A percentile compares a stretch with the other conserved stretches of the same genome.
phyloP scores from a whole-genome alignment of 1,140 invertebrate species.

The Rhyacophila brunnea region DNA sequence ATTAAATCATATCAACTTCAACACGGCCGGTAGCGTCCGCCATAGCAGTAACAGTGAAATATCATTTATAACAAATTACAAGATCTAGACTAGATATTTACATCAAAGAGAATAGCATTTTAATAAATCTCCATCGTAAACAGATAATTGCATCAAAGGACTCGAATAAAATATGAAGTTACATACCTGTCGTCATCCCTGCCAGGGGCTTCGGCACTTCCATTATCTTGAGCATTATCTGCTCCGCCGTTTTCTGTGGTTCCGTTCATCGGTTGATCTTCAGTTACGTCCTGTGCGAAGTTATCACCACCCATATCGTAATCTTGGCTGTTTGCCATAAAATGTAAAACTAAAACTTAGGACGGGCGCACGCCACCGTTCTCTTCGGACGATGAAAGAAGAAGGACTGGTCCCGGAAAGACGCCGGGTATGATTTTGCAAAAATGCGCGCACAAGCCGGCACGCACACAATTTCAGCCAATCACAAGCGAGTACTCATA shows the following conservation, averaged over 20 bases:
- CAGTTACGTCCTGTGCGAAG: constrained; percentile 68
- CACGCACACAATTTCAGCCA: constrained; percentile 18
- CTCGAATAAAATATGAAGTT: constrained; percentile 1
- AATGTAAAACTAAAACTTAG: constrained; percentile 21
- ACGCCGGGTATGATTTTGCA: constrained; percentile 20
- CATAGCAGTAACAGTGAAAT: constrained; percentile 11
- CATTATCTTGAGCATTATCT: constrained; percentile 60
- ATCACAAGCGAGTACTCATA: constrained; percentile 4
- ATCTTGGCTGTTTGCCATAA: constrained; percentile 23
- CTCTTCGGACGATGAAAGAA: constrained; percentile 26
- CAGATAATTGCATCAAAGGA: background rate
- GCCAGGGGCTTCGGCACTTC: constrained; percentile 63
- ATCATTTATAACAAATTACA: constrained; percentile 10
- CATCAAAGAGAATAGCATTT: constrained; percentile 1
- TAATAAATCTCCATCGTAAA: background rate
- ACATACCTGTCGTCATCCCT: constrained; percentile 72
- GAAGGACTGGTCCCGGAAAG: constrained; percentile 24
- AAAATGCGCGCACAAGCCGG: constrained; percentile 15
- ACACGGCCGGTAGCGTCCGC: constrained; percentile 22
- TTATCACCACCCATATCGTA: constrained; percentile 58
- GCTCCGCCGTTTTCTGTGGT: constrained; percentile 61
- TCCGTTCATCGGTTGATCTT: constrained; percentile 59
- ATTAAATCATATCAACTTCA: constrained; percentile 15
- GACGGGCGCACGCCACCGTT: constrained; percentile 21
- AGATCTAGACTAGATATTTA: constrained; percentile 4